Base-by-base conservation (phyloP, 2,113 vertebrate genomes). In the Shinisaurus crocodilurus region DNA sequence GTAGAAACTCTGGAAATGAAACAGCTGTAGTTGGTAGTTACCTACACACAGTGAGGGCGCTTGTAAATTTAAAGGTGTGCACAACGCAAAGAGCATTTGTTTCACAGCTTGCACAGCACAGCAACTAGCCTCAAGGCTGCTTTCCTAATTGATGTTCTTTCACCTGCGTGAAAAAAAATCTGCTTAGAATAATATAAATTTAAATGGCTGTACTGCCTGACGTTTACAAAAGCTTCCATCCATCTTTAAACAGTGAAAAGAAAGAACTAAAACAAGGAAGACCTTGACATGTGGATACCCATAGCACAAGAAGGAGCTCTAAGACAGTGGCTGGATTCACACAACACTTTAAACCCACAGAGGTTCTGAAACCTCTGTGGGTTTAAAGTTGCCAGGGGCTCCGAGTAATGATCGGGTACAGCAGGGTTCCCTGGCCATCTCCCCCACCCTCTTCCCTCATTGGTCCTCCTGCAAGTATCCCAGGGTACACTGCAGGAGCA, bases 61-160 rank as follows among this genome's bases (percentile, higher is more conserved):
- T 54, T 40, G 89, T 60, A 80, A 87, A 89, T 2, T 0, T 77
- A 87, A 81, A 82, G 16, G 82, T 85, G 40, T 32, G 45, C 45
- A 85, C 45, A 85, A 74, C 67, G 84, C 8, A 84, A 83, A 91
- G 43, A 87, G n/a, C 45, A 65, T 34, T 85, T 70, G 63, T 84
- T 85, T 85, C 57, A 67, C 72, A 85, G 88, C n/a, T 85, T 85
- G 72, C 15, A 69, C 45, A 32, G 34, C 82, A 85, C 74, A 54
- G 45, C 23, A 91, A 88, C 90, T 93, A 82, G 85, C 83, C 85
- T 79, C 63, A 77, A 83, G n/a, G 79, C 85, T 87, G 27, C 45
- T 37, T 87, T 65, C 57, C 34, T 69, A 91, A 76, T 9, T 91
- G 80, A 67, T 83, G 60, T 74, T 87, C 50, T 82, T 88, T 88